Conservation (phyloP, 1,140 invertebrate species). For the Lepidostoma basale region DNA sequence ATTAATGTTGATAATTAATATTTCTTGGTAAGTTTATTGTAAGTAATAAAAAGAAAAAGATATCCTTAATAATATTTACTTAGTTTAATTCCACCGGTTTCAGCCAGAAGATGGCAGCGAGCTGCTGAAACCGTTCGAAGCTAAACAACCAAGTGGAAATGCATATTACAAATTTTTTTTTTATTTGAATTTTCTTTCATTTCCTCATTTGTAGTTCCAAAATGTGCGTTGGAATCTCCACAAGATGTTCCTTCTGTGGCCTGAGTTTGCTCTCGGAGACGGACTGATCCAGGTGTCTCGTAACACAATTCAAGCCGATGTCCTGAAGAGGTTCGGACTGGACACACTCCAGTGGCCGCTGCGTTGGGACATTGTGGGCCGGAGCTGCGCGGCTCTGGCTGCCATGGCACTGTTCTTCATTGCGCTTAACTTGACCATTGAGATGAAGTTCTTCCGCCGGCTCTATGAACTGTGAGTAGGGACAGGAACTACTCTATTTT, state of each 20-base stretch:
- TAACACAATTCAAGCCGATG: constrained; percentile 66
- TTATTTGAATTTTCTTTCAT: no score
- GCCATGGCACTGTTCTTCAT: constrained; percentile 60
- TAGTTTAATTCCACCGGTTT: no score
- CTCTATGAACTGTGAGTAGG: constrained; percentile 50
- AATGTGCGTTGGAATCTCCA: constrained; percentile 64
- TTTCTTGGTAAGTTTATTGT: no score
- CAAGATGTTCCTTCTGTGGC: constrained; percentile 65
- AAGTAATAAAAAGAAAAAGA: no score
- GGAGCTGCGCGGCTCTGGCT: constrained; percentile 61
- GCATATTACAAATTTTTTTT: no score
- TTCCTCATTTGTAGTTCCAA: constrained; percentile 62
- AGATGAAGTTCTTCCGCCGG: constrained; percentile 58
- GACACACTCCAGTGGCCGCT: constrained; percentile 69
- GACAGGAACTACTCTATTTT: not conserved
- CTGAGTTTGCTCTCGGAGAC: constrained; percentile 69
- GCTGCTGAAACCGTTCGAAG: no score
- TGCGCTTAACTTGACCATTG: constrained; percentile 64
- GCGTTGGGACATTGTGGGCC: constrained; percentile 60
- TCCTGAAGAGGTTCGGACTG: constrained; percentile 67
- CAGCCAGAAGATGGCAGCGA: no score
- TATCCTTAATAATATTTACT: no score
- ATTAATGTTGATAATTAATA: no score
- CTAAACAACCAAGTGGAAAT: no score
- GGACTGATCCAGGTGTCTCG: constrained; percentile 68